phyloP scores from a whole-genome alignment of 2,797 vertebrate species.

The Gallinago solitaria region DNA sequence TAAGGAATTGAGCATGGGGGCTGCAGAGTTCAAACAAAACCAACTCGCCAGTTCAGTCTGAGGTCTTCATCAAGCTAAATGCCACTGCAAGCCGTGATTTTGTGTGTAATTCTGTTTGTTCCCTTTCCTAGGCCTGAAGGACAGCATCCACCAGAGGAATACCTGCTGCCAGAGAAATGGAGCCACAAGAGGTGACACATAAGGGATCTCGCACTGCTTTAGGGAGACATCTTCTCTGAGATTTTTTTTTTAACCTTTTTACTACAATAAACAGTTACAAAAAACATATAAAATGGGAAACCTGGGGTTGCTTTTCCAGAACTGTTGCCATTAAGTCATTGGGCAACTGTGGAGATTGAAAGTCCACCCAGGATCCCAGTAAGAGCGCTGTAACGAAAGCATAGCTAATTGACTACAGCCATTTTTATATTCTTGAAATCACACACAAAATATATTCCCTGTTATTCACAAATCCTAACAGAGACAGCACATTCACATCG shows the following conservation, averaged over 20 bases:
- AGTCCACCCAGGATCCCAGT: background rate
- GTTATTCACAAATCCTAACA: background rate
- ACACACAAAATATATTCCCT: background rate
- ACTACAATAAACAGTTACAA: background rate
- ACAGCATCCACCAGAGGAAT: background rate
- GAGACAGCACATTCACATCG: background rate
- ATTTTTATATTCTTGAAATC: background rate
- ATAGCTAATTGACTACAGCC: background rate
- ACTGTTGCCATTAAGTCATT: background rate
- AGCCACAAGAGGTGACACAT: background rate
- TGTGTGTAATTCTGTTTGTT: background rate
- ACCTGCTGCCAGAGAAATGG: background rate
- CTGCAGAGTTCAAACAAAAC: constrained; percentile 6
- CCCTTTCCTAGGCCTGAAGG: background rate
- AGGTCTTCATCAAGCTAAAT: background rate
- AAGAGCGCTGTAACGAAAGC: background rate
- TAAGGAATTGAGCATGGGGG: background rate
- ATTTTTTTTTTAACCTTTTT: background rate
- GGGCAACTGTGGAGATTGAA: background rate
- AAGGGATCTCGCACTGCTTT: background rate
- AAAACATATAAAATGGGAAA: background rate
- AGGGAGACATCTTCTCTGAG: accelerated
- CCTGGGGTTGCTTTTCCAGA: background rate
- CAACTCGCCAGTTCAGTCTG: constrained; percentile 5
- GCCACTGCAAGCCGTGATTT: background rate